Conservation (phyloP, 2,888 invertebrate species). For the Thymelicus acteon region DNA sequence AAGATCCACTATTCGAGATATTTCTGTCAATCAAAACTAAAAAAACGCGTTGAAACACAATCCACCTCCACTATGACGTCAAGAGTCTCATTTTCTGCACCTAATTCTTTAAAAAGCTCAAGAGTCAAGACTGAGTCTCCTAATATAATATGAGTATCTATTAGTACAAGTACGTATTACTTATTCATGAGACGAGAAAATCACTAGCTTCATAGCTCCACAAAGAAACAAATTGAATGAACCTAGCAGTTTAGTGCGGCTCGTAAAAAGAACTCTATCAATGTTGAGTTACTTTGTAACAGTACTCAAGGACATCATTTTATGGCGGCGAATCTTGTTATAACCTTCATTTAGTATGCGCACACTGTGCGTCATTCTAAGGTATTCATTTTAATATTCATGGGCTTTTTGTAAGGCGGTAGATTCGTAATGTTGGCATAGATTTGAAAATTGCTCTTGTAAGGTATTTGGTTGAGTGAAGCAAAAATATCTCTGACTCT, state of each 20-base stretch:
- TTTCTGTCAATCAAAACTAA: no score
- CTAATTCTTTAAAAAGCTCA: no score
- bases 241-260: conserved; percentile 4
- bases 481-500: no score
- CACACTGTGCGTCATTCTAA: background rate
- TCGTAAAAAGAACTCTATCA: conserved; percentile 33
- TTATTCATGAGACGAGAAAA: background rate
- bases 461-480: no score
- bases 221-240: conserved; percentile 26
- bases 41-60: no score
- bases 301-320: conserved; percentile 15
- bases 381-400: background rate
- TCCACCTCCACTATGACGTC: no score
- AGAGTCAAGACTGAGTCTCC: no score
- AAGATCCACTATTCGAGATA: no score
- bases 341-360: background rate
- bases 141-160: background rate
- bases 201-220: background rate
- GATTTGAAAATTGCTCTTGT: no score
- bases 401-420: background rate
- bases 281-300: conserved; percentile 31
- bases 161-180: background rate
- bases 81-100: no score
- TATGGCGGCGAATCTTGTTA: conserved; percentile 8
- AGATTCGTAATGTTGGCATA: no score